These are phyloP conservation scores for Vireo altiloquus DNA, from an alignment of 2,113 vertebrate species.

Conservation along the genomic window DNA sequence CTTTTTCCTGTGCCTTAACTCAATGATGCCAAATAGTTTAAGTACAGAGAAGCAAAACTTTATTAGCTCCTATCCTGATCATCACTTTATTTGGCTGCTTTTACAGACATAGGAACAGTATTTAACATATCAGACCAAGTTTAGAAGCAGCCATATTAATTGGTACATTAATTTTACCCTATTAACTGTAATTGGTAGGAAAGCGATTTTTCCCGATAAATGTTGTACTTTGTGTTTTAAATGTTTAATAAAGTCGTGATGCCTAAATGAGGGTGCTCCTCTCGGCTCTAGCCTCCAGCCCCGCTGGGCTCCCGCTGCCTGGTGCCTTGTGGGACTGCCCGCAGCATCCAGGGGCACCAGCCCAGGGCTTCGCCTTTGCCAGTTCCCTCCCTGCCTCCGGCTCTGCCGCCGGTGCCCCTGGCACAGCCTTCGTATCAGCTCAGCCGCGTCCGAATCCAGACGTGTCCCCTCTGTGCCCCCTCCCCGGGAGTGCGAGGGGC, in stretches of 20 bases:
- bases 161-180: slow-evolving; percentile 78
- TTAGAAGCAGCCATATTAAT: slow-evolving; percentile 72
- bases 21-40: slow-evolving; percentile 68
- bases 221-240: slow-evolving; percentile 66
- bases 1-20: slow-evolving; percentile 70
- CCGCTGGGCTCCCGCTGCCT: rapidly evolving
- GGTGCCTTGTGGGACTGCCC: rapidly evolving
- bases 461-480: rapidly evolving
- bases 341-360: rapidly evolving
- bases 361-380: rapidly evolving
- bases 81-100: background rate
- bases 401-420: rapidly evolving
- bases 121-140: slow-evolving; percentile 21
- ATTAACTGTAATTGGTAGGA: slow-evolving; percentile 75
- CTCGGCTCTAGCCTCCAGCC: rapidly evolving
- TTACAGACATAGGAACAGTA: background rate
- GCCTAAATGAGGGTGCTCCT: background rate
- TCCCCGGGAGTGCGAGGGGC: no score
- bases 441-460: background rate
- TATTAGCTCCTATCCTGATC: slow-evolving; percentile 56
- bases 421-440: rapidly evolving
- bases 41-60: slow-evolving; percentile 71
- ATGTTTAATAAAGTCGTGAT: slow-evolving; percentile 53
- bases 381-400: background rate
- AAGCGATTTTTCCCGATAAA: slow-evolving; percentile 60